Evolutionary conservation across 2,113 vertebrate species (phyloP), one percentile per base, ranked within the genome.

Genomic region (Columba livia): DNA sequence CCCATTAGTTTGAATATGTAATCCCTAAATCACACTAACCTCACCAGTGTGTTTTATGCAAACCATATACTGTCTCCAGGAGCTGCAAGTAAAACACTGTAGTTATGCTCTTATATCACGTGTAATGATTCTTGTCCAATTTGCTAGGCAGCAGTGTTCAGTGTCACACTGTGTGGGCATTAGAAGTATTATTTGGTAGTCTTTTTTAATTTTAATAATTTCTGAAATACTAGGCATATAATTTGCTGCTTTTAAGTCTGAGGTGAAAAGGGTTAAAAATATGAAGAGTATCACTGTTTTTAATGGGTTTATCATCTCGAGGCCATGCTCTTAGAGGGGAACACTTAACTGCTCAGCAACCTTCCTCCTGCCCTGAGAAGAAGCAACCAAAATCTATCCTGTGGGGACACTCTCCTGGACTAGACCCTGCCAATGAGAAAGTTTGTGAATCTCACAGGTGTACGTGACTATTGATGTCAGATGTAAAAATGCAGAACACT

Each of bases 141-240:
- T 96, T 93, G 32, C 80, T 85, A 81, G 89, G 91, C 89, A 89
- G 80, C 71, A 88, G 51, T 51, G 36, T 75, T 93, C 56, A 73
- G 31, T 85, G 83, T 90, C 89, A 92, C 48, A 50, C 66, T 95
- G 92, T 94, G 90, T 93, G 71, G 95, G 91, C 78, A 95, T 80
- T 80, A 69, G 69, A 91, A 83, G 80, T 61, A 90, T 79, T 95
- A 82, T 62, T 92, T 88, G 36, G 62, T 89, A 93, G 38, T 56
- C 53, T 93, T 93, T 69, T 93, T 75, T 79, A 78, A 90, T 92
- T 90, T 90, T 61, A 80, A 82, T 6, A 31, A 47, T 85, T 94
- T 96, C 57, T 96, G 67, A 85, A 93, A 89, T 85, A 51, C 51
- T 74, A 90, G 79, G 40, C 70, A 65, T 56, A 70, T 53, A 71